phyloP scores from a whole-genome alignment of 2,113 vertebrate species.

The Leucoraja erinaceus region DNA sequence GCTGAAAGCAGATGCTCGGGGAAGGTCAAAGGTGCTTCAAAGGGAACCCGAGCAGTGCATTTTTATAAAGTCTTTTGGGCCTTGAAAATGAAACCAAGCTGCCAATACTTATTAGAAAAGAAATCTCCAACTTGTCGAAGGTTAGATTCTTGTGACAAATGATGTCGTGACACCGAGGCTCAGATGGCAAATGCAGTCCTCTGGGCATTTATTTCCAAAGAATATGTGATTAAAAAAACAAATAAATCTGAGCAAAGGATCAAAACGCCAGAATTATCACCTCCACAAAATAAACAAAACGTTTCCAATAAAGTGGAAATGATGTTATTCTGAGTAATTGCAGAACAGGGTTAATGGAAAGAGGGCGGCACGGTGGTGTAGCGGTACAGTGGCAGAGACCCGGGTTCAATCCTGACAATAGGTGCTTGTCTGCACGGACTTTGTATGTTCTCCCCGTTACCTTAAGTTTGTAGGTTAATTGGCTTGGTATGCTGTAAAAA shows the following conservation, averaged over 20 bases:
- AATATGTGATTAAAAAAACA: no score
- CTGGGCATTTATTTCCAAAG: neutral
- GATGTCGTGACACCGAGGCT: neutral
- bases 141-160: neutral
- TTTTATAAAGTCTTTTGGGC: neutral
- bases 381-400: no score
- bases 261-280: neutral
- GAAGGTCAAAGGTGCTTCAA: slow-evolving; percentile 8
- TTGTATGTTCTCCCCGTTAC: no score
- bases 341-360: neutral
- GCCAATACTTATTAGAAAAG: neutral
- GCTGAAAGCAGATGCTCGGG: slow-evolving; percentile 9
- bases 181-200: neutral
- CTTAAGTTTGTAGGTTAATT: no score
- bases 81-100: slow-evolving; percentile 7
- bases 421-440: no score
- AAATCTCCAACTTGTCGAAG: neutral
- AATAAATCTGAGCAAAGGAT: neutral
- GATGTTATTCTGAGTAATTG: neutral
- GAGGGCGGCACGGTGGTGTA: no score
- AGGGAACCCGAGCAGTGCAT: neutral
- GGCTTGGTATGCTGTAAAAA: no score
- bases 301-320: neutral
- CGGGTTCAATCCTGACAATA: no score
- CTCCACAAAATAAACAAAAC: neutral